A percentile compares a stretch with the other conserved stretches of the same genome.
Conservation (phyloP, 2,113 vertebrate genomes). For the Pristiophorus japonicus region DNA sequence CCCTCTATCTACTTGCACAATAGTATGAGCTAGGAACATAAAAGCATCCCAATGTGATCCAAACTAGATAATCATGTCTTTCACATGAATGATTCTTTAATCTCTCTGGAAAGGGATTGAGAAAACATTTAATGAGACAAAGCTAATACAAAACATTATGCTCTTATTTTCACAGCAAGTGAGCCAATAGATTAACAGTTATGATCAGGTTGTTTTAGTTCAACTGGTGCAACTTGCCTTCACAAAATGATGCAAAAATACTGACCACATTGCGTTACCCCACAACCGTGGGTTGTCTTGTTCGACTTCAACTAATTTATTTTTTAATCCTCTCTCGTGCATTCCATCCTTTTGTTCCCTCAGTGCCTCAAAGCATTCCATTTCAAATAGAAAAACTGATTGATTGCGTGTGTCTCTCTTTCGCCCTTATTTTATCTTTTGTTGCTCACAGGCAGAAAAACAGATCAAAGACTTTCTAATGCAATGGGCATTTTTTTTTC, state of each 20-base stretch:
- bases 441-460: background rate
- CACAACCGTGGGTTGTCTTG: background rate
- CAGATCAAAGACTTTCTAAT: background rate
- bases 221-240: background rate
- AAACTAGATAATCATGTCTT: background rate
- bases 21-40: background rate
- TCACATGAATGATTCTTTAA: background rate
- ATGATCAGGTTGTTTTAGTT: background rate
- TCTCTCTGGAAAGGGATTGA: background rate
- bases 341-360: background rate
- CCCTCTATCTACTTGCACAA: background rate
- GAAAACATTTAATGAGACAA: background rate
- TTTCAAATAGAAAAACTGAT: background rate
- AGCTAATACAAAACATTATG: background rate
- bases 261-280: background rate
- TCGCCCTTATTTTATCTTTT: background rate
- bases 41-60: background rate
- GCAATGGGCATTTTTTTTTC: background rate
- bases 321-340: background rate
- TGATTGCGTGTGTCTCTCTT: background rate
- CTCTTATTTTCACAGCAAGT: background rate
- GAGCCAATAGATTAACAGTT: background rate
- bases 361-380: background rate
- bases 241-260: background rate
- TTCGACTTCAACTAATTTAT: background rate